These are phyloP conservation scores for Sebastiscus tertius DNA, from an alignment of 2,797 vertebrate species.

Conservation along the genomic window DNA sequence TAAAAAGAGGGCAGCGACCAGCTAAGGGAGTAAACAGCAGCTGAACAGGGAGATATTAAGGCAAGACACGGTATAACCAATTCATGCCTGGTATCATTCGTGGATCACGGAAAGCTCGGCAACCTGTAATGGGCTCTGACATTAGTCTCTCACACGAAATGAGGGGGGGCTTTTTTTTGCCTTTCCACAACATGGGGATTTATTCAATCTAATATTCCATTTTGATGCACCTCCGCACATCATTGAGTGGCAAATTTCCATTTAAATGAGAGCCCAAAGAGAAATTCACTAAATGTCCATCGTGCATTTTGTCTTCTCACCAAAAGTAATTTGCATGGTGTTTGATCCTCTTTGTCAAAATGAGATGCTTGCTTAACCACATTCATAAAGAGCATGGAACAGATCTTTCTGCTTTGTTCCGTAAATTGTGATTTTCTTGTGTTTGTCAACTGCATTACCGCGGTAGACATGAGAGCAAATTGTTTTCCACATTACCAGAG, in stretches of 20 bases:
- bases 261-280: conserved; percentile 75
- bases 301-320: conserved; percentile 63
- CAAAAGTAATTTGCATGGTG: conserved; percentile 69
- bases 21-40: conserved; percentile 48
- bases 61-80: conserved; percentile 35
- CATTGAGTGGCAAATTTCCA: conserved; percentile 75
- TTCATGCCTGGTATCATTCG: conserved; percentile 55
- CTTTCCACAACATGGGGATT: conserved; percentile 53
- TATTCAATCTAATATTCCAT: conserved; percentile 74
- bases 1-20: conserved; percentile 32
- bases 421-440: conserved; percentile 33
- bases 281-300: conserved; percentile 69
- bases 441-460: conserved; percentile 29
- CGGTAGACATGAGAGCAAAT: conserved; percentile 11
- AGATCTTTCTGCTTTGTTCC: conserved; percentile 48
- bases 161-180: conserved; percentile 19
- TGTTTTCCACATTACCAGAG: conserved; percentile 6
- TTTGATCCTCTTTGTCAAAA: conserved; percentile 70
- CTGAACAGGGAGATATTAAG: conserved; percentile 41
- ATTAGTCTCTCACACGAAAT: conserved; percentile 36
- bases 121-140: conserved; percentile 56
- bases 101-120: conserved; percentile 46
- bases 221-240: conserved; percentile 70
- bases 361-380: conserved; percentile 59
- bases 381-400: conserved; percentile 20